Percentiles rank a stretch among this genome's conserved stretches.
phyloP scores from a whole-genome alignment of 1,140 invertebrate species.

The Amphibalanus amphitrite region DNA sequence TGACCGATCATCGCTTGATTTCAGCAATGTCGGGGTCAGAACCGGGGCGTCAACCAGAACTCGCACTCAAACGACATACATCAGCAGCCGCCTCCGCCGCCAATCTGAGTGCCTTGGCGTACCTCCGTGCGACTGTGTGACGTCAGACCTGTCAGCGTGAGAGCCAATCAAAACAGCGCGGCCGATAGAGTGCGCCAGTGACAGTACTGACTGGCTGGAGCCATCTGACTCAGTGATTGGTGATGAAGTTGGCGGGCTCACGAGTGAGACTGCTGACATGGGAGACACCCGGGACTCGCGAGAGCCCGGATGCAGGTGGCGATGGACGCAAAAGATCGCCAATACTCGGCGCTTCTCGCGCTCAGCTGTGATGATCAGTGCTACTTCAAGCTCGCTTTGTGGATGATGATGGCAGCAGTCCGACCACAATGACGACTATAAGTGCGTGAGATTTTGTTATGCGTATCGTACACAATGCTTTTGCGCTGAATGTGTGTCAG shows the following conservation, averaged over 20 bases:
- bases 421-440: too few species aligned
- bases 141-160: not conserved
- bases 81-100: not conserved
- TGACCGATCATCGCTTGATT: not conserved
- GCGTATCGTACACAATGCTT: too few species aligned
- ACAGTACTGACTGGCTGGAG: too few species aligned
- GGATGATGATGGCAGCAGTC: not conserved
- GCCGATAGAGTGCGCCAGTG: too few species aligned
- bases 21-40: not conserved
- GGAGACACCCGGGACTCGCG: too few species aligned
- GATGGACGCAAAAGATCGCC: too few species aligned
- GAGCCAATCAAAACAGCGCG: not conserved
- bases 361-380: not conserved
- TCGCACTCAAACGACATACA: not conserved
- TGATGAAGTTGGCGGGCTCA: too few species aligned
- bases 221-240: too few species aligned
- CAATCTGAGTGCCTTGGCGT: not conserved
- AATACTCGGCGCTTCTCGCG: not conserved
- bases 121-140: not conserved
- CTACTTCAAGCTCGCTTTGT: not conserved
- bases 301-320: too few species aligned
- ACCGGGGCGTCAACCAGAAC: not conserved
- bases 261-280: too few species aligned
- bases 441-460: too few species aligned
- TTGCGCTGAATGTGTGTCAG: too few species aligned